phyloP scores from a whole-genome alignment of 1,140 invertebrate genomes.

The Oryzaephilus surinamensis region DNA sequence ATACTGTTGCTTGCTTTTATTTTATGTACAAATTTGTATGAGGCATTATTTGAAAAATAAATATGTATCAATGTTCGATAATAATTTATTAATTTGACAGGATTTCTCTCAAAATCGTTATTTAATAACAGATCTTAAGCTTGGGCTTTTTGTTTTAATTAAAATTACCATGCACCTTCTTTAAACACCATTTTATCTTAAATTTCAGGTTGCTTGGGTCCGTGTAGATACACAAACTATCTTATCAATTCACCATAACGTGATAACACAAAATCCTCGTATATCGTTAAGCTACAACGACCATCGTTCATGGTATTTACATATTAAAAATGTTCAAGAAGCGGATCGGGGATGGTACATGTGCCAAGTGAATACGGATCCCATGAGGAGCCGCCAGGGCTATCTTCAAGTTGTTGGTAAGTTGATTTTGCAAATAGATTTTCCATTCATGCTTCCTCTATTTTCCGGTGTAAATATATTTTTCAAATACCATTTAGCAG shows the following conservation, averaged over 20 bases:
- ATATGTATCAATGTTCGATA: too few species aligned
- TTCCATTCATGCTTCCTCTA: too few species aligned
- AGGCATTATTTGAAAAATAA: too few species aligned
- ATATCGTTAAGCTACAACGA: slow-evolving; percentile 79
- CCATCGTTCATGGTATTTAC: slow-evolving; percentile 79
- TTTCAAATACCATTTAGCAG: too few species aligned
- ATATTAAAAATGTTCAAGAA: slow-evolving; percentile 72
- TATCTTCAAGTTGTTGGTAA: slow-evolving; percentile 82
- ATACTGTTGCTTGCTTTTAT: too few species aligned
- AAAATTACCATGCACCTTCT: too few species aligned
- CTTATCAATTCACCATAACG: slow-evolving; percentile 77
- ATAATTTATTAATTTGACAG: too few species aligned
- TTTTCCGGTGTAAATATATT: too few species aligned
- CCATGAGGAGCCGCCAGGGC: slow-evolving; percentile 72
- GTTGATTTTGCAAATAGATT: slow-evolving; percentile 34
- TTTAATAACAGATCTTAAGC: too few species aligned
- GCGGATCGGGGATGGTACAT: slow-evolving; percentile 75
- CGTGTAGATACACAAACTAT: slow-evolving; percentile 86
- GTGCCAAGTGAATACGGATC: slow-evolving; percentile 78
- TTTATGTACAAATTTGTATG: too few species aligned
- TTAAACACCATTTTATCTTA: slow-evolving; percentile 16
- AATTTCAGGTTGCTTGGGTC: slow-evolving; percentile 75
- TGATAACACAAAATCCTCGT: slow-evolving; percentile 78
- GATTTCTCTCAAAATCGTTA: too few species aligned
- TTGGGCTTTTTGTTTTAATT: too few species aligned